These are phyloP conservation scores for Laspeyria flexula DNA, from an alignment of 2,888 invertebrate species.

Conservation along the genomic window DNA sequence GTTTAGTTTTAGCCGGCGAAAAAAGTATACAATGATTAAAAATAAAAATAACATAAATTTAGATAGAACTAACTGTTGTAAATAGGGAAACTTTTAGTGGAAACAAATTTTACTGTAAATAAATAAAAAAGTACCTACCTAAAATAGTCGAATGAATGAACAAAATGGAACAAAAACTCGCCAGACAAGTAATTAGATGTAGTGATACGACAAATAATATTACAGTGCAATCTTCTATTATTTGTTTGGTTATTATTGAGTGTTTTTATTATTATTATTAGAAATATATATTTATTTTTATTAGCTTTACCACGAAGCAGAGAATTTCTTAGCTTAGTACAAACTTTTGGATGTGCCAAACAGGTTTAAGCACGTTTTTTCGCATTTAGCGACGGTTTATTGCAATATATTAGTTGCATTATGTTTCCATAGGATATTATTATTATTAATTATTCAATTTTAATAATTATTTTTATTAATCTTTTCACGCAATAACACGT, in stretches of 20 bases:
- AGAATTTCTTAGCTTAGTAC: conserved; percentile 81
- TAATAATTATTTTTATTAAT: conserved; percentile 57
- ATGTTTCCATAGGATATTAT: conserved; percentile 61
- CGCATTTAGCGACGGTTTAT: conserved; percentile 73
- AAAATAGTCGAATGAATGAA: conserved; percentile 71
- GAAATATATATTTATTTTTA: conserved; percentile 72
- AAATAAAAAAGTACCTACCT: conserved; percentile 65
- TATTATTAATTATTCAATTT: conserved; percentile 50
- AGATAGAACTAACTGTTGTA: conserved; percentile 82
- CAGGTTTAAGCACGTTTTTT: conserved; percentile 72
- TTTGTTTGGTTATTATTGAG: conserved; percentile 71
- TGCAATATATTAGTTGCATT: conserved; percentile 65
- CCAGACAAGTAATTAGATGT: conserved; percentile 80
- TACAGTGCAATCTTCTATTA: conserved; percentile 78
- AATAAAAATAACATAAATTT: conserved; percentile 59
- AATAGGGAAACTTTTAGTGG: conserved; percentile 70
- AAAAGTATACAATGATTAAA: conserved; percentile 62
- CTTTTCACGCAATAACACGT: conserved; percentile 83
- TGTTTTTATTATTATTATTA: conserved; percentile 58
- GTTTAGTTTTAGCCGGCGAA: conserved; percentile 56
- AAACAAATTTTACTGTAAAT: conserved; percentile 76
- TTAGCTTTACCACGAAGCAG: conserved; percentile 74
- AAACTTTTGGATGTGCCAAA: conserved; percentile 83
- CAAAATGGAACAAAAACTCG: conserved; percentile 84
- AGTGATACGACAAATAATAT: conserved; percentile 67